Conservation (phyloP, 35 echinoderm and acorn worm genomes). For the Holothuria glaberrima region DNA sequence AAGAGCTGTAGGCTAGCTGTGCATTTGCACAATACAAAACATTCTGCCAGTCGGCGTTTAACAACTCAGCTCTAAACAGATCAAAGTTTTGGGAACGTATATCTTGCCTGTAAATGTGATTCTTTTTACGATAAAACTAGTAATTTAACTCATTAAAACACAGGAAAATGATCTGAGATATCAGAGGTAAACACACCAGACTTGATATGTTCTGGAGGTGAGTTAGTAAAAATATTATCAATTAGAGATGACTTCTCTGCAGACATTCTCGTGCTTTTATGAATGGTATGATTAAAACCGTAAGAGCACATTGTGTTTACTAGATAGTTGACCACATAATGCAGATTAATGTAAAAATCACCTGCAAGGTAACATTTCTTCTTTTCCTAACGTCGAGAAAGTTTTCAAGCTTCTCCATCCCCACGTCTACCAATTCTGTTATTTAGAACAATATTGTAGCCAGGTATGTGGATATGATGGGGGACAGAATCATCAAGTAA, state of each 20-base stretch:
- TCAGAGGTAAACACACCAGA: too few relatives aligned
- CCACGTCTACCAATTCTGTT: not conserved
- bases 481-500: too few relatives aligned
- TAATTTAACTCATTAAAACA: not conserved
- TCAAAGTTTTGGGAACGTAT: not conserved
- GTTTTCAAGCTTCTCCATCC: not conserved
- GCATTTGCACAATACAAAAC: not conserved
- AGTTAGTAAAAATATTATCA: not conserved
- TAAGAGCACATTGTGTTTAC: not conserved
- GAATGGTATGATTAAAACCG: not conserved
- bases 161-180: too few relatives aligned
- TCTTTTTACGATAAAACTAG: slow-evolving; percentile 1
- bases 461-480: too few relatives aligned
- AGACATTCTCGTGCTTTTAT: too few relatives aligned
- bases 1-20: not conserved
- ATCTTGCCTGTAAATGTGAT: too few relatives aligned
- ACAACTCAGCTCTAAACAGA: not conserved
- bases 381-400: not conserved
- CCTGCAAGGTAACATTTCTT: too few relatives aligned
- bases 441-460: too few relatives aligned
- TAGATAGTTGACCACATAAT: too few relatives aligned
- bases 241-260: not conserved
- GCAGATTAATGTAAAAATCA: too few relatives aligned
- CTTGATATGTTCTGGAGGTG: not conserved
- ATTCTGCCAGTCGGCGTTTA: too few relatives aligned